These are phyloP conservation scores for Ricordea florida DNA, from an alignment of 92 coral and sea anemone species.

Conservation along the genomic window DNA sequence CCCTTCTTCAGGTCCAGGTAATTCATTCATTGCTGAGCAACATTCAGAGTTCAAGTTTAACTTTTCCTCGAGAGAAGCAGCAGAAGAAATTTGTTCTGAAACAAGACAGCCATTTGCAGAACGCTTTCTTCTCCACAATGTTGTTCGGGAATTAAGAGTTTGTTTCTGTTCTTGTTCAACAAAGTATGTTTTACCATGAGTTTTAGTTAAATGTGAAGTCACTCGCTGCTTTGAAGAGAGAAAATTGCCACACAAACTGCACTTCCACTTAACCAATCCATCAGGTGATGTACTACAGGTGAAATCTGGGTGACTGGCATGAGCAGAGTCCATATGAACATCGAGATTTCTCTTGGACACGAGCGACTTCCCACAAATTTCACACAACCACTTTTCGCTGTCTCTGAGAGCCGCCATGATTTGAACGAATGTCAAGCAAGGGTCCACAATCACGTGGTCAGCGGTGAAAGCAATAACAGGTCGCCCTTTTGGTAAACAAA, in stretches of 20 bases:
- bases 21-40: neutral
- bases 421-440: too few relatives aligned
- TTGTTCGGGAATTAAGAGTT: constrained; percentile 11
- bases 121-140: constrained; percentile 41
- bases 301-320: neutral
- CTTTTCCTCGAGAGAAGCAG: neutral
- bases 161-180: neutral
- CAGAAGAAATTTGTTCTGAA: neutral
- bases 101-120: constrained; percentile 7
- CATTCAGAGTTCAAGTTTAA: neutral
- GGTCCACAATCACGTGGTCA: neutral
- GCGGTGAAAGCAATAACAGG: neutral
- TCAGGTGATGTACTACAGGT: neutral
- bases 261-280: constrained; percentile 12
- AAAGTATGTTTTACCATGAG: constrained; percentile 9
- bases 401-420: too few relatives aligned
- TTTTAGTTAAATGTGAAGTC: constrained; percentile 11
- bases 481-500: neutral
- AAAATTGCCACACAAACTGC: constrained; percentile 15
- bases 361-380: constrained; percentile 5
- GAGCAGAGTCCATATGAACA: constrained; percentile 5
- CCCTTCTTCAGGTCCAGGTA: neutral
- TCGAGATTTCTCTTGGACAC: constrained; percentile 23
- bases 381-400: constrained; percentile 9
- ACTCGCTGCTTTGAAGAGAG: constrained; percentile 35